Percentiles rank a stretch among this genome's conserved stretches.
Evolutionary conservation across 2,797 vertebrate species (phyloP).

Genomic region (Anguilla megastoma): DNA sequence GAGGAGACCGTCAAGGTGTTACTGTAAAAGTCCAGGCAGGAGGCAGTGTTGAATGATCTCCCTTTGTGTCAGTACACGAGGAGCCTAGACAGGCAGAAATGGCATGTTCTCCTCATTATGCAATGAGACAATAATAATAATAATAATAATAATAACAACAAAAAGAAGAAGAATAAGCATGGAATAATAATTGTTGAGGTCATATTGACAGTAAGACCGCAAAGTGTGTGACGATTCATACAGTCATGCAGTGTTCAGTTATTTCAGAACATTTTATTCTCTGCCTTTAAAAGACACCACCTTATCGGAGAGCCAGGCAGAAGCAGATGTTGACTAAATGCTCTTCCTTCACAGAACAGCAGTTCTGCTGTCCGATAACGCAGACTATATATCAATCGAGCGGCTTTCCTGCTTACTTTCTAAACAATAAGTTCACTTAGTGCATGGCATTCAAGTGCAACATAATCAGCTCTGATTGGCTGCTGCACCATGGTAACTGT

Average conservation of each 20-base stretch:
- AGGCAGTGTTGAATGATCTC: background rate
- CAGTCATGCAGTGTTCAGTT: background rate
- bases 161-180: too few species aligned
- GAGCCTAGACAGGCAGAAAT: too few species aligned
- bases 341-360: background rate
- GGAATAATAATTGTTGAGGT: too few species aligned
- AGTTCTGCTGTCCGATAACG: conserved; percentile 1
- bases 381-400: background rate
- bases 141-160: too few species aligned
- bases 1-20: background rate
- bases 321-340: background rate
- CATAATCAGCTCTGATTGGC: too few species aligned
- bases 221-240: background rate
- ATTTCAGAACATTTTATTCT: background rate
- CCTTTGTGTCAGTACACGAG: background rate
- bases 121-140: too few species aligned
- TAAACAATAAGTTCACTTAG: too few species aligned
- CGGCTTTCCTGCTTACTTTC: too few species aligned
- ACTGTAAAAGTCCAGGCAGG: background rate
- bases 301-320: background rate
- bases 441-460: too few species aligned
- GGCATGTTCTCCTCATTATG: too few species aligned
- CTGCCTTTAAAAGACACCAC: background rate
- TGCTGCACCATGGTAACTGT: too few species aligned
- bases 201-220: background rate